Conservation (phyloP, 2,797 vertebrate species). For the Anguilla marmorata region DNA sequence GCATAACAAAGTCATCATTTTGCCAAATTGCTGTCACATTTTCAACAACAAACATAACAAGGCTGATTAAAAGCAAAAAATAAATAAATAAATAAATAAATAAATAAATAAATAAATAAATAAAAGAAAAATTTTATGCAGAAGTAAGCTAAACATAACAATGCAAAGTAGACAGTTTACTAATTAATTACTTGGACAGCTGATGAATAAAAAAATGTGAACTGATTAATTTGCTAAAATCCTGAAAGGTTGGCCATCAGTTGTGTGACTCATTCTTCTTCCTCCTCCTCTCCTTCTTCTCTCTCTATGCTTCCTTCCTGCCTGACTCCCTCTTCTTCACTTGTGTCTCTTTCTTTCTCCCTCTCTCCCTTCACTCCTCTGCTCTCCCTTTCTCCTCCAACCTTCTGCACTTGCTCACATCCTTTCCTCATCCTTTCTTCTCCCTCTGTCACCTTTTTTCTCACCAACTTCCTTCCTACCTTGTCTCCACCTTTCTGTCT, state of each 20-base stretch:
- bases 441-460: no score
- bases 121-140: not conserved
- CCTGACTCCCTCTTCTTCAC: not conserved
- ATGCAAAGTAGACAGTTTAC: not conserved
- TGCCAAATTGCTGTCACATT: not conserved
- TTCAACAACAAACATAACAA: not conserved
- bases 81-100: no score
- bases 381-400: not conserved
- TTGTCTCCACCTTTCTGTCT: not conserved
- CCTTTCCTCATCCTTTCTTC: not conserved
- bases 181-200: not conserved
- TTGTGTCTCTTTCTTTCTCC: not conserved
- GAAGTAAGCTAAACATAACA: not conserved
- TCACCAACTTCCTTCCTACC: not conserved
- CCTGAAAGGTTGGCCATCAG: not conserved
- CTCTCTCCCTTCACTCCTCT: not conserved
- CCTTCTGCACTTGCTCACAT: not conserved
- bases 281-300: not conserved
- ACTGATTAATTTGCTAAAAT: not conserved
- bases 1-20: not conserved
- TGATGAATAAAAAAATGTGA: not conserved
- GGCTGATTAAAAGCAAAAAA: not conserved
- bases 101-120: no score
- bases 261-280: not conserved
- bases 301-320: not conserved